These are phyloP conservation scores for Clamator glandarius DNA, from an alignment of 2,797 vertebrate species.

Conservation along the genomic window DNA sequence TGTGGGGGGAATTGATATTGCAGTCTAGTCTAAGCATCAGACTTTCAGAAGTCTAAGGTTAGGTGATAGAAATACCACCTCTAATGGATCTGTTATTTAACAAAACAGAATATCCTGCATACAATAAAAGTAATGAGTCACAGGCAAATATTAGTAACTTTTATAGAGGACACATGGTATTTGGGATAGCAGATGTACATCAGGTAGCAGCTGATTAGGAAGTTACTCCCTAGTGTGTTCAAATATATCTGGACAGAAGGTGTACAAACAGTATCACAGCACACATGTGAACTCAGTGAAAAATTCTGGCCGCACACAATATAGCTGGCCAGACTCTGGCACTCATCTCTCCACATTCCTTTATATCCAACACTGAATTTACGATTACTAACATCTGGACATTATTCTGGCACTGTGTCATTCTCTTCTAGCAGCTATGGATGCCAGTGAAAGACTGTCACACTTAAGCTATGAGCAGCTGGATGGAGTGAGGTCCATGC, in stretches of 20 bases:
- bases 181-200: conserved; percentile 43
- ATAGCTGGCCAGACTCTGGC: background rate
- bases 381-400: conserved; percentile 62
- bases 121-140: background rate
- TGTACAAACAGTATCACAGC: background rate
- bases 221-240: conserved; percentile 26
- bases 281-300: conserved; percentile 32
- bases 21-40: background rate
- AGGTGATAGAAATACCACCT: background rate
- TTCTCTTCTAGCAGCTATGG: conserved; percentile 7
- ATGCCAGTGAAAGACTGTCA: background rate
- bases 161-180: conserved; percentile 8
- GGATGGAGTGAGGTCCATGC: background rate
- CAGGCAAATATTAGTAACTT: background rate
- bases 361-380: conserved; percentile 28
- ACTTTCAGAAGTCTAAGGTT: background rate
- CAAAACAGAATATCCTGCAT: background rate
- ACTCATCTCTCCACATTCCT: background rate
- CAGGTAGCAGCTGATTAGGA: conserved; percentile 53
- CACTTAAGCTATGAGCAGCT: background rate
- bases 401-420: conserved; percentile 29
- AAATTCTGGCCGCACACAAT: background rate
- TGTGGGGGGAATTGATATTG: background rate
- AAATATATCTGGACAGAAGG: conserved; percentile 56
- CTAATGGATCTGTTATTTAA: background rate